Percentiles rank a stretch among this genome's conserved stretches.
Evolutionary conservation across 2,113 vertebrate species (phyloP).

Genomic region (Gorsachius goisagi): DNA sequence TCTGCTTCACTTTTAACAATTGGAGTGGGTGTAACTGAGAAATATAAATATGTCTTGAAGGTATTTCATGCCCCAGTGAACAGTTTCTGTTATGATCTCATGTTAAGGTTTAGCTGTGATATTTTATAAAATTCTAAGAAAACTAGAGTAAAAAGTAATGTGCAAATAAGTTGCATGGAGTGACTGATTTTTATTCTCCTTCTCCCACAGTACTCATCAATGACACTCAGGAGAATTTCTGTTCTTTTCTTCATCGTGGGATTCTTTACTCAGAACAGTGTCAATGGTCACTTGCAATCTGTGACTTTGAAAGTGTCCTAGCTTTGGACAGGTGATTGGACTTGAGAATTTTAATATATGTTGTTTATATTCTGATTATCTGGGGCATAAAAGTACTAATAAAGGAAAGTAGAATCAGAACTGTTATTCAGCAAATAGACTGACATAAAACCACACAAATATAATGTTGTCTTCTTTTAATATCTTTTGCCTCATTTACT

Average conservation of each 20-base stretch:
- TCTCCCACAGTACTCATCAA: constrained; percentile 76
- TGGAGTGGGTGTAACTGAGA: background rate
- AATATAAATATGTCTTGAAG: background rate
- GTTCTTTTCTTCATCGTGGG: constrained; percentile 77
- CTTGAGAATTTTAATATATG: background rate
- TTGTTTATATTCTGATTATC: background rate
- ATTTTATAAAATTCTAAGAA: background rate
- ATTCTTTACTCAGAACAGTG: constrained; percentile 72
- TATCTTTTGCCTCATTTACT: background rate
- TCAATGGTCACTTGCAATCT: constrained; percentile 71
- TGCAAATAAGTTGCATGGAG: background rate
- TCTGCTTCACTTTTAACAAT: background rate
- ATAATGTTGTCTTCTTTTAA: background rate
- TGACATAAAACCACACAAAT: background rate
- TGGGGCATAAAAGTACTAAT: background rate
- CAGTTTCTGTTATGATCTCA: background rate
- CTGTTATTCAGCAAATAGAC: background rate
- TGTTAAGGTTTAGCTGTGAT: background rate
- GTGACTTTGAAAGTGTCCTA: constrained; percentile 79
- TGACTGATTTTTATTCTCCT: background rate
- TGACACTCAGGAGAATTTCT: constrained; percentile 71
- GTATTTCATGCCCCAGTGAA: background rate
- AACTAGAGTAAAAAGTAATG: background rate
- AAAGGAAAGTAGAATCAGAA: background rate
- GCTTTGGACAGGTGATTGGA: constrained; percentile 75